A percentile compares a stretch with the other conserved stretches of the same genome.
These are phyloP conservation scores for Mirza zaza DNA, from an alignment of 2,113 vertebrate genomes.

Conservation along the genomic window DNA sequence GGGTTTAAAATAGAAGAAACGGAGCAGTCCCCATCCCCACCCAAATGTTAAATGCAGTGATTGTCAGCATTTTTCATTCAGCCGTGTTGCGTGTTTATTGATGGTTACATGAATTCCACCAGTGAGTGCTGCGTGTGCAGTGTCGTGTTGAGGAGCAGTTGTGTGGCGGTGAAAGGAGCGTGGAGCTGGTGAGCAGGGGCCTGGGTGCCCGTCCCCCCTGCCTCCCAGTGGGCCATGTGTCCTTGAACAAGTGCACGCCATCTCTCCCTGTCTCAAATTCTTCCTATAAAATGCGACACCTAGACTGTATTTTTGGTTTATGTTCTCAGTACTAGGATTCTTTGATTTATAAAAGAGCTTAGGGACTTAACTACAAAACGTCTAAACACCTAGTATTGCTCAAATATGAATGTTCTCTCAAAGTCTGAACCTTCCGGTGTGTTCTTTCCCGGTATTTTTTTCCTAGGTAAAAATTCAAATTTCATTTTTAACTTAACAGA, in stretches of 20 bases:
- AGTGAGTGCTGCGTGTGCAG: fast-evolving
- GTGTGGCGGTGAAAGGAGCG: neutral
- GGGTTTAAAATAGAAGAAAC: neutral
- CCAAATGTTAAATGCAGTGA: neutral
- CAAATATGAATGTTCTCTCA: neutral
- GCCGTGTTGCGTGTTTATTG: neutral
- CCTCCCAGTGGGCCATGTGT: neutral
- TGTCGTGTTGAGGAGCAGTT: neutral
- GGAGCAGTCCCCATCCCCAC: neutral
- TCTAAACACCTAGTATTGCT: neutral
- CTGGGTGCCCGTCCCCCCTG: neutral
- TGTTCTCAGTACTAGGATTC: neutral
- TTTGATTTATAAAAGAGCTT: neutral
- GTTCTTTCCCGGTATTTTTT: neutral
- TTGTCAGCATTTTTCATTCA: neutral
- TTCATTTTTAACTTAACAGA: neutral
- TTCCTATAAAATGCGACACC: neutral
- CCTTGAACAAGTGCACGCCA: neutral
- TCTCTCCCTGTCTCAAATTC: neutral
- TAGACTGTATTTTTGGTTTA: neutral
- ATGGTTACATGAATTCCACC: neutral
- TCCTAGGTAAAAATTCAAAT: neutral
- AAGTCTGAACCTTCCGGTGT: neutral
- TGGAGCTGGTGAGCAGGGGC: neutral
- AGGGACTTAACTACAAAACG: neutral